Evolutionary conservation across 2,888 invertebrate species (phyloP).

Genomic region (Oeneis ivallda): DNA sequence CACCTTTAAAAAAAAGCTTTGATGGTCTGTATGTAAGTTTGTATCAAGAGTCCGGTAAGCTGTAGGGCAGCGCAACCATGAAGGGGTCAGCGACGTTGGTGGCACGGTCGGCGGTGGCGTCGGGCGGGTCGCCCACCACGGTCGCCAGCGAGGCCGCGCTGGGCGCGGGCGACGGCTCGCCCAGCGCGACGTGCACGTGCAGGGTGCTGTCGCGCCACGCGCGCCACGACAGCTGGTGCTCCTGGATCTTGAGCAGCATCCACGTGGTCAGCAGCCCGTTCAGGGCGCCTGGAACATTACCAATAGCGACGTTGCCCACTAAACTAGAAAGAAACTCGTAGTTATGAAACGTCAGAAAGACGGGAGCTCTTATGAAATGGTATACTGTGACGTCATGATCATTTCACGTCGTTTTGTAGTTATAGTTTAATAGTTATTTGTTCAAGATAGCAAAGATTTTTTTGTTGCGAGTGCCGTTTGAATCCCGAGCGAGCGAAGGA

Average conservation of each 20-base stretch:
- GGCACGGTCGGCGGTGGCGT: conserved; percentile 61
- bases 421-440: too few relatives aligned
- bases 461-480: too few relatives aligned
- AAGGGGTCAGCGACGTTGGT: conserved; percentile 69
- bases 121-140: conserved; percentile 47
- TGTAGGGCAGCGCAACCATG: conserved; percentile 59
- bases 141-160: conserved; percentile 50
- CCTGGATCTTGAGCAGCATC: conserved; percentile 77
- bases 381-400: too few relatives aligned
- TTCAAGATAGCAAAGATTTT: too few relatives aligned
- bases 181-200: conserved; percentile 70
- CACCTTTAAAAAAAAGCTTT: too few relatives aligned
- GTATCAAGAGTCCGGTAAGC: conserved; percentile 44
- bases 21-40: background rate
- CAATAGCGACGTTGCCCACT: background rate
- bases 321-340: too few relatives aligned
- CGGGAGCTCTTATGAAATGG: too few relatives aligned
- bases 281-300: conserved; percentile 58
- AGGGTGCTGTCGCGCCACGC: conserved; percentile 74
- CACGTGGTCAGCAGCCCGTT: conserved; percentile 76
- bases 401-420: too few relatives aligned
- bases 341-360: too few relatives aligned
- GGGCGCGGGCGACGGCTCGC: conserved; percentile 41
- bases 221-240: conserved; percentile 75
- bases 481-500: too few relatives aligned